Conservation (phyloP, 2,888 invertebrate species). For the Polyploca ridens region DNA sequence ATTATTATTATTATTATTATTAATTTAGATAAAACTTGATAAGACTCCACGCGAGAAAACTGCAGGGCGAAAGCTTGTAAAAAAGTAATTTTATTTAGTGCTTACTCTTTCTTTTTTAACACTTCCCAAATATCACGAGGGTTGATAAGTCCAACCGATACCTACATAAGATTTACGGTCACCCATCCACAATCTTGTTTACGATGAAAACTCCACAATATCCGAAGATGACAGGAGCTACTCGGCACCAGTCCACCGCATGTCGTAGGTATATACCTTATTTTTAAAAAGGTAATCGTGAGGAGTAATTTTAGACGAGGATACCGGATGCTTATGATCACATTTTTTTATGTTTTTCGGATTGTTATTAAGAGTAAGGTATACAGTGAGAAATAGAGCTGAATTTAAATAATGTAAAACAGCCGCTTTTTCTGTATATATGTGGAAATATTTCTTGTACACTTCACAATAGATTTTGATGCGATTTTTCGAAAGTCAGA, state of each 20-base stretch:
- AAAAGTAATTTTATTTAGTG: neutral
- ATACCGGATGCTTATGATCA: neutral
- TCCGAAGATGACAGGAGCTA: neutral
- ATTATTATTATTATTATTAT: no score
- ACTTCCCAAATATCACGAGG: constrained; percentile 3
- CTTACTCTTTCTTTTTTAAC: neutral
- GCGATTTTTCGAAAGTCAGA: no score
- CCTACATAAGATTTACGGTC: constrained; percentile 1
- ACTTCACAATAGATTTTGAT: no score
- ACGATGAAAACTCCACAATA: constrained; percentile 2
- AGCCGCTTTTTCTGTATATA: no score
- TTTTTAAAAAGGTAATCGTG: neutral
- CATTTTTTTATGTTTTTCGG: neutral
- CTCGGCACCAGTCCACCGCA: neutral
- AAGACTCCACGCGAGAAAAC: no score
- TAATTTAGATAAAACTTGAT: no score
- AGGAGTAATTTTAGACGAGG: neutral
- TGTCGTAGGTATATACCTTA: neutral
- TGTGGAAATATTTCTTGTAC: no score
- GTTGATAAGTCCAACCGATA: neutral
- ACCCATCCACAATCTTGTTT: constrained; percentile 5
- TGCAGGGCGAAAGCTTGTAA: neutral
- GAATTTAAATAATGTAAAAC: no score
- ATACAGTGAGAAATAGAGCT: no score
- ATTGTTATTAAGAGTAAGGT: no score